Percentiles rank a stretch among this genome's conserved stretches.
Evolutionary conservation across 1,140 invertebrate genomes (phyloP).

Genomic region (Patella vulgata): DNA sequence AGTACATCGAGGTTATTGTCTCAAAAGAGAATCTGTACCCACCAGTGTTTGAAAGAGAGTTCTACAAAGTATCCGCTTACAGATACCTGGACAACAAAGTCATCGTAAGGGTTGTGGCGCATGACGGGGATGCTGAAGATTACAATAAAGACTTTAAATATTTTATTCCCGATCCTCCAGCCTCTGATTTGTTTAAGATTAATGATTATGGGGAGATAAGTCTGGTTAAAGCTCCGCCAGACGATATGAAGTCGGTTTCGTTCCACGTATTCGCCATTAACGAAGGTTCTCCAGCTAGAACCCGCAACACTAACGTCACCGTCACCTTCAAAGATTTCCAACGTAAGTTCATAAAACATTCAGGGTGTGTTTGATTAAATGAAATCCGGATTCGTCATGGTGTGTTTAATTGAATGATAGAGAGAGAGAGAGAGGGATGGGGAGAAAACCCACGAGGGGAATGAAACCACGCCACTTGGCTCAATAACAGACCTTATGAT

Average conservation of each 20-base stretch:
- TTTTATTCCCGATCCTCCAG: slow-evolving; percentile 25
- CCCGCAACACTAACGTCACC: slow-evolving; percentile 20
- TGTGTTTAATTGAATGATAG: neutral
- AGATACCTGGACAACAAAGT: slow-evolving; percentile 16
- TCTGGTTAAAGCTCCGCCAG: slow-evolving; percentile 17
- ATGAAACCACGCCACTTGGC: too few relatives aligned
- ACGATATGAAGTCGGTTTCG: slow-evolving; percentile 1
- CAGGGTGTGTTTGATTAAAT: neutral
- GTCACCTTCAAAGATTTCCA: slow-evolving; percentile 30
- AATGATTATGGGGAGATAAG: slow-evolving; percentile 20
- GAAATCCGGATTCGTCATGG: neutral
- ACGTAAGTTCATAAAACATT: slow-evolving; percentile 31
- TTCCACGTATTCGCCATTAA: slow-evolving; percentile 36
- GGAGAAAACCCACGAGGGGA: neutral
- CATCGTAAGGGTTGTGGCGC: slow-evolving; percentile 32
- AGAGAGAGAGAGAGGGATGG: too few relatives aligned
- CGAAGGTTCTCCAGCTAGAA: slow-evolving; percentile 35
- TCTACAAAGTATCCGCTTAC: slow-evolving; percentile 30
- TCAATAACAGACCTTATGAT: too few relatives aligned
- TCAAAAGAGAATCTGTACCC: slow-evolving; percentile 34
- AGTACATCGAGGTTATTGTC: slow-evolving; percentile 34
- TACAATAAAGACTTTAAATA: slow-evolving; percentile 42
- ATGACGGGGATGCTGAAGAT: slow-evolving; percentile 25
- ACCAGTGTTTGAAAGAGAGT: slow-evolving; percentile 22
- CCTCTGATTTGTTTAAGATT: slow-evolving; percentile 21